Evolutionary conservation across 2,888 invertebrate species (phyloP).

Genomic region (Osedax fenrisi): DNA sequence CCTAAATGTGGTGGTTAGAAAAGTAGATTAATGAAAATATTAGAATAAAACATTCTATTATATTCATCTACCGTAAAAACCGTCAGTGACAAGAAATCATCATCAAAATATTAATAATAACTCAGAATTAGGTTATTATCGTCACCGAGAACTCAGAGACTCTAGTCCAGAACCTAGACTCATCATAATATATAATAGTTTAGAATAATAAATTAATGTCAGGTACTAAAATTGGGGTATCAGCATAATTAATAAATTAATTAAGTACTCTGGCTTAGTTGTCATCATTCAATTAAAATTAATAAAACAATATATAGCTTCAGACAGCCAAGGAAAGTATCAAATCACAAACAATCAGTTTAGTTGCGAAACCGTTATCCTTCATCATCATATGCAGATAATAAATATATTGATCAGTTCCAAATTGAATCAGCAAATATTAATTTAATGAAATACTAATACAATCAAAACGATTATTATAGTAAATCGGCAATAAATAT

Average conservation of each 20-base stretch:
- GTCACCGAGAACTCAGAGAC: not conserved
- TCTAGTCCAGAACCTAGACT: not conserved
- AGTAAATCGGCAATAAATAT: too few relatives aligned
- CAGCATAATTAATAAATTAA: too few relatives aligned
- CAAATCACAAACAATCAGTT: not conserved
- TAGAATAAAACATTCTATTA: not conserved
- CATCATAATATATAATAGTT: not conserved
- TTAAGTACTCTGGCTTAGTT: too few relatives aligned
- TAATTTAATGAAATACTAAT: too few relatives aligned
- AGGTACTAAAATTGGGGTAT: too few relatives aligned
- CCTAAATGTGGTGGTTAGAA: not conserved
- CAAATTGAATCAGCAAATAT: not conserved
- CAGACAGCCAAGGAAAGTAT: not conserved
- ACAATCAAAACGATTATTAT: too few relatives aligned
- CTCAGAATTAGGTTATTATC: not conserved
- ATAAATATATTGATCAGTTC: not conserved
- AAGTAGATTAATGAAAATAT: not conserved
- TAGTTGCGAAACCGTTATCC: not conserved
- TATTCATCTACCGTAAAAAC: not conserved
- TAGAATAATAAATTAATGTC: not conserved
- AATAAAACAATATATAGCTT: too few relatives aligned
- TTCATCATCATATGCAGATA: not conserved
- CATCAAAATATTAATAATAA: not conserved
- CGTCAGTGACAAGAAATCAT: not conserved
- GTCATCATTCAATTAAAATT: too few relatives aligned